phyloP scores from a whole-genome alignment of 2,113 vertebrate genomes.

The Empidonax traillii region DNA sequence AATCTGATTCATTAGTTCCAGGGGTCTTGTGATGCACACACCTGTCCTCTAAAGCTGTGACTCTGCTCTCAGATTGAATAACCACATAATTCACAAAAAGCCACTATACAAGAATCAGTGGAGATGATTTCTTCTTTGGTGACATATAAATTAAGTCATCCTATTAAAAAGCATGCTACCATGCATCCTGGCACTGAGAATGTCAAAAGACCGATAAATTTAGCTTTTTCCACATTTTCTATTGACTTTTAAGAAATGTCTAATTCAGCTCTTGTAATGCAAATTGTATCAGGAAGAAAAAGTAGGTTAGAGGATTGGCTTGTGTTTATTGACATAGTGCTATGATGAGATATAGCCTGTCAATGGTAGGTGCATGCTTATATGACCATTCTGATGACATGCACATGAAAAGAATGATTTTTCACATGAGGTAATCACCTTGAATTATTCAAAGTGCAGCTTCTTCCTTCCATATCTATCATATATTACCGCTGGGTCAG shows the following conservation, averaged over 20 bases:
- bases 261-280: not conserved
- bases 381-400: constrained; percentile 14
- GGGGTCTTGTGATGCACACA: not conserved
- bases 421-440: constrained; percentile 52
- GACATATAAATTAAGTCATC: not conserved
- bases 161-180: not conserved
- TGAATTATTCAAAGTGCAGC: constrained; percentile 60
- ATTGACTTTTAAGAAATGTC: not conserved
- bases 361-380: not conserved
- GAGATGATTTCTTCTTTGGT: not conserved
- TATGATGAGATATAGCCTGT: constrained; percentile 14
- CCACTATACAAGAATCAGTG: fast-evolving
- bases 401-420: constrained; percentile 49
- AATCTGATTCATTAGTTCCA: not conserved
- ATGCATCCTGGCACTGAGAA: not conserved
- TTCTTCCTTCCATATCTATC: constrained; percentile 28
- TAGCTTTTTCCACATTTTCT: not conserved
- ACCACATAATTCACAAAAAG: not conserved
- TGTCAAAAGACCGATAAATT: not conserved
- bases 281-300: not conserved
- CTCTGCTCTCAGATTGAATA: not conserved
- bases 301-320: not conserved
- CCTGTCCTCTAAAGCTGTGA: not conserved
- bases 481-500: constrained; percentile 41
- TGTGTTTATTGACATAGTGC: not conserved